Base-by-base conservation (phyloP, 2,113 vertebrate genomes). In the Pseudorectes ferrugineus region DNA sequence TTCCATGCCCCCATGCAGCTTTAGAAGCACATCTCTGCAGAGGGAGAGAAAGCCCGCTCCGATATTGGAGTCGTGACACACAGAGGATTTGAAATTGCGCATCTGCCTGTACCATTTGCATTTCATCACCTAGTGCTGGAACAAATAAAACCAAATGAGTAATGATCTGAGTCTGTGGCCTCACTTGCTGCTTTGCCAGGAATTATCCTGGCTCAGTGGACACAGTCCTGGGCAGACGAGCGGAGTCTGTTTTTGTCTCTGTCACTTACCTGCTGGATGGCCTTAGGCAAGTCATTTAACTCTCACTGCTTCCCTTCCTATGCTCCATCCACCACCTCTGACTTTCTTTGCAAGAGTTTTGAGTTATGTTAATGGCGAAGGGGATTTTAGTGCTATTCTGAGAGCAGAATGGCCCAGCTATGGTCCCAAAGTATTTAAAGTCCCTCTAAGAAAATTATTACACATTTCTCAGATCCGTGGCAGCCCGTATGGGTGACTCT, bases 21-120 rank as follows among this genome's bases (percentile, higher is more conserved):
- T 49, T 9, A 70, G 73, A 43, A 72, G 31, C 51, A 15, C 59
- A 14, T 55, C 54, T 59, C 54, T 76, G 71, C 81, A 58, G 61
- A 91, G 46, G 55, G 21, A 85, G 72, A 63, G 82, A 63, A 80
- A 71, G 71, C 29, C 36, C 8, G 23, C 92, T 67, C 71, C 1
- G 3, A 66, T 74, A 59, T 43, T 80, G 55, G 82, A 93, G 85
- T 26, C 10, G 12, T 71, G 43, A 11, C 79, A 71, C 85, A 93
- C 59, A 63, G 78, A 89, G 71, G 82, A 74, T 62, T 86, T 92
- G 91, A 84, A 93, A 86, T 43, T 33, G 83, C 0, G 17, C 89
- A 87, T 96, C 95, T 95, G 93, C 80, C 95, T 71, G 71, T 36
- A 94, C 93, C 88, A 71, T 96, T 96, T 93, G 88, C 93, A 94